phyloP scores from a whole-genome alignment of 1,140 invertebrate genomes.

The Bombus pascuorum region DNA sequence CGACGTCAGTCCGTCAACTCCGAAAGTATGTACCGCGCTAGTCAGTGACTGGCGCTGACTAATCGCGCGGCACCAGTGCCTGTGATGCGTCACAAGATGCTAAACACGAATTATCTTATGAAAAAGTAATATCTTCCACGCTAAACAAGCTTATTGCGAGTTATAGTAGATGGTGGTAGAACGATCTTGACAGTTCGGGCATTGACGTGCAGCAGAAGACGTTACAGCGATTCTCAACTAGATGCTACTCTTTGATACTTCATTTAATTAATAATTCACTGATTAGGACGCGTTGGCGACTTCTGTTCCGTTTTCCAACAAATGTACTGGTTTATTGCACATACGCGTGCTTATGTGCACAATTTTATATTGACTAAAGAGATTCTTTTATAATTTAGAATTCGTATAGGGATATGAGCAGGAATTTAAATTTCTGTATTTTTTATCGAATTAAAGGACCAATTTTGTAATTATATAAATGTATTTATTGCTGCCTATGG shows the following conservation, averaged over 20 bases:
- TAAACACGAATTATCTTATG: constrained; percentile 13
- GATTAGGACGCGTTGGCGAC: background rate
- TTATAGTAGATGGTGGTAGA: background rate
- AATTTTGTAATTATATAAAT: background rate
- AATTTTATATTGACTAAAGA: background rate
- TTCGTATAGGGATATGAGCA: background rate
- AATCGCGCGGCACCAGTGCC: constrained; percentile 16
- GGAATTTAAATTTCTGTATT: background rate
- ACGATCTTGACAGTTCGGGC: constrained; percentile 50
- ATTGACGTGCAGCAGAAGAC: constrained; percentile 55
- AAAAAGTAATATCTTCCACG: constrained; percentile 4
- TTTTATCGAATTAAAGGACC: background rate
- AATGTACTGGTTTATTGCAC: background rate
- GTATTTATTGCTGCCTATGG: background rate
- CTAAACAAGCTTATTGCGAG: background rate
- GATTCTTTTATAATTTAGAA: background rate
- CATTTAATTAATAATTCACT: constrained; percentile 23
- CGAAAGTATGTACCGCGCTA: constrained; percentile 56
- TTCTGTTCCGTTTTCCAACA: background rate
- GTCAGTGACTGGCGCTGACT: constrained; percentile 49
- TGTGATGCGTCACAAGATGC: background rate
- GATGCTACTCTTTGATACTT: background rate
- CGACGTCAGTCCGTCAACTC: constrained; percentile 45
- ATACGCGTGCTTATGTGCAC: too few relatives aligned
- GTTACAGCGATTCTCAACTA: constrained; percentile 48